A percentile compares a stretch with the other conserved stretches of the same genome.
Evolutionary conservation across 2,888 invertebrate genomes (phyloP).

Genomic region (Oxyteleia sp.): DNA sequence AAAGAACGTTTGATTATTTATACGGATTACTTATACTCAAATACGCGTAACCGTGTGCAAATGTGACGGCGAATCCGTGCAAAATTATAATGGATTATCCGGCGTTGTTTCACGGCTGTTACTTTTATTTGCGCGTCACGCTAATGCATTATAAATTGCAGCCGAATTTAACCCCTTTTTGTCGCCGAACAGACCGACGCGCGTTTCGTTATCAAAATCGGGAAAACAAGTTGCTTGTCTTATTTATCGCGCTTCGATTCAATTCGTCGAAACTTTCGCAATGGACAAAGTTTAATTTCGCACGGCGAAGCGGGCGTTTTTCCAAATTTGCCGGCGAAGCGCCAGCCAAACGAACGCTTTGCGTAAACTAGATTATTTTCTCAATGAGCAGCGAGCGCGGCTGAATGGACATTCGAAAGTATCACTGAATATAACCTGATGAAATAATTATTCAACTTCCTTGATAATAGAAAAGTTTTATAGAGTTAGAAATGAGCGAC

Average conservation of each 20-base stretch:
- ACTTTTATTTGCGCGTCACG: background rate
- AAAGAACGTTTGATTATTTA: constrained; percentile 51
- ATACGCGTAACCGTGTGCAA: background rate
- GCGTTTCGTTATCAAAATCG: background rate
- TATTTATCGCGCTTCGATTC: background rate
- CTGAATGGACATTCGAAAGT: constrained; percentile 19
- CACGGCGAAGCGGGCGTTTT: background rate
- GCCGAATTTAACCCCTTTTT: background rate
- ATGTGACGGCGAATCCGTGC: background rate
- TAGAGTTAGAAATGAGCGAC: constrained; percentile 13
- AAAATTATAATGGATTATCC: background rate
- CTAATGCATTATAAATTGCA: background rate
- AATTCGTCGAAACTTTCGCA: constrained; percentile 1
- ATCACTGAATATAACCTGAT: constrained; percentile 28
- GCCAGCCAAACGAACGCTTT: background rate
- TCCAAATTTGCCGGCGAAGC: background rate
- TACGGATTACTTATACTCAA: constrained; percentile 32
- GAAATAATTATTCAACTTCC: constrained; percentile 38
- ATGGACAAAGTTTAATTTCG: too few species aligned
- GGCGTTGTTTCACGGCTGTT: background rate
- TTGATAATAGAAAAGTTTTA: constrained; percentile 33
- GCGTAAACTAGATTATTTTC: constrained; percentile 1
- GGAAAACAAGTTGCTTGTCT: background rate
- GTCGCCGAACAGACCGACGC: background rate
- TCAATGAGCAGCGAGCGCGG: constrained; percentile 5